These are phyloP conservation scores for Microctonus brassicae DNA, from an alignment of 2,888 invertebrate genomes.

Conservation along the genomic window DNA sequence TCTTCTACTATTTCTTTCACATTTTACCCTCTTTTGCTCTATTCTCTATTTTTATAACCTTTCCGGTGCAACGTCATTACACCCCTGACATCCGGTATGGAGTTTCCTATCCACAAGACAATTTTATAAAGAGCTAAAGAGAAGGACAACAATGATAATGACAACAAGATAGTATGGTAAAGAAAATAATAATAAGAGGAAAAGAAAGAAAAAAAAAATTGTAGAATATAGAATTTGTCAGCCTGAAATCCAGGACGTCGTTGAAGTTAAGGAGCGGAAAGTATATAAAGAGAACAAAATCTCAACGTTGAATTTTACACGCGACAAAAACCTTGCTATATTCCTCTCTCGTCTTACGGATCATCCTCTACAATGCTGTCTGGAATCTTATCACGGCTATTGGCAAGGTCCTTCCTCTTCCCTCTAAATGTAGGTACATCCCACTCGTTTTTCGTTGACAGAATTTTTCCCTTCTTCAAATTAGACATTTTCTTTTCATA, in stretches of 20 bases:
- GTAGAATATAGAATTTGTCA: constrained; percentile 13
- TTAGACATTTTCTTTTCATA: neutral
- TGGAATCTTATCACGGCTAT: constrained; percentile 27
- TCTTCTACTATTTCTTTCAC: neutral
- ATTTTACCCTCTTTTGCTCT: constrained; percentile 7
- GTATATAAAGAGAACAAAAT: constrained; percentile 10
- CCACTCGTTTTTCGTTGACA: neutral
- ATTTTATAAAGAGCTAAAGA: constrained; percentile 39
- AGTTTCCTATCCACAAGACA: constrained; percentile 45
- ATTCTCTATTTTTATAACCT: constrained; percentile 36
- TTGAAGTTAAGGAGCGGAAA: constrained; percentile 13
- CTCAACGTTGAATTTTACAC: constrained; percentile 26
- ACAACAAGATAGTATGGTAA: neutral
- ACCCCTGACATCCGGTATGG: constrained; percentile 26
- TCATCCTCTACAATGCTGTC: constrained; percentile 23
- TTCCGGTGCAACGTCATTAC: constrained; percentile 54
- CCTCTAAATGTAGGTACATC: neutral
- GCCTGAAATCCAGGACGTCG: constrained; percentile 10
- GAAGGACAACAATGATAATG: neutral
- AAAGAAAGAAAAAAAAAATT: neutral
- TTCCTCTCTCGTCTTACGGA: neutral
- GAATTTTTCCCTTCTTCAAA: neutral
- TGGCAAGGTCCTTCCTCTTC: constrained; percentile 13
- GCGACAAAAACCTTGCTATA: constrained; percentile 11
- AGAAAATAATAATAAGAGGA: neutral